phyloP scores from a whole-genome alignment of 1,140 invertebrate species.

The Zaprionus gabonicus region DNA sequence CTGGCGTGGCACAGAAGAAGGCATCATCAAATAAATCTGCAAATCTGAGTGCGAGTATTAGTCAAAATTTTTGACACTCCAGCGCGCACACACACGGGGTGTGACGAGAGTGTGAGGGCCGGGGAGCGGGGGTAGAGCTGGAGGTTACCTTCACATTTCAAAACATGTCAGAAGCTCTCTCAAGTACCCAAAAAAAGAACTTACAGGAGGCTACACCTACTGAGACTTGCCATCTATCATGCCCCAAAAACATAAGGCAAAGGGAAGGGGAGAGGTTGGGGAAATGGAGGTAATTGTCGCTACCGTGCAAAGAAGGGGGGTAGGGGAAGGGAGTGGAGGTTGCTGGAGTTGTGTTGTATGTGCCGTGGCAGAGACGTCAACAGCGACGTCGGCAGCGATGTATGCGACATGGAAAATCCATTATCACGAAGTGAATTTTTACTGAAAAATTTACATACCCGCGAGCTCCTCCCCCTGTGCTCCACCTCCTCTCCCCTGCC shows the following conservation, averaged over 20 bases:
- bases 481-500: slow-evolving; percentile 14
- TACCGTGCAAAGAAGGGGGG: background rate
- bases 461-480: slow-evolving; percentile 25
- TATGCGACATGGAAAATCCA: slow-evolving; percentile 82
- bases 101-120: background rate
- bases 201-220: slow-evolving; percentile 57
- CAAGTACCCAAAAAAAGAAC: slow-evolving; percentile 60
- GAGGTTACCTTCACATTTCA: slow-evolving; percentile 66
- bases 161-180: slow-evolving; percentile 59
- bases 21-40: slow-evolving; percentile 35
- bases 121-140: background rate
- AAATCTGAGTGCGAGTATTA: slow-evolving; percentile 47
- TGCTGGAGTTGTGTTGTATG: background rate
- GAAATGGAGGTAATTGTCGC: slow-evolving; percentile 73
- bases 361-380: background rate
- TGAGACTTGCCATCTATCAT: slow-evolving; percentile 78
- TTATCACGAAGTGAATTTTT: slow-evolving; percentile 83
- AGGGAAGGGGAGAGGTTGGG: slow-evolving; percentile 10
- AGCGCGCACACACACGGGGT: slow-evolving; percentile 30
- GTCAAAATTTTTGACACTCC: slow-evolving; percentile 50
- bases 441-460: slow-evolving; percentile 82
- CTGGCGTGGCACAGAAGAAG: slow-evolving; percentile 13
- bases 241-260: slow-evolving; percentile 49
- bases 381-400: slow-evolving; percentile 55
- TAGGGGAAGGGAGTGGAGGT: background rate